These are phyloP conservation scores for Carposina sasakii DNA, from an alignment of 1,140 invertebrate genomes.

Conservation along the genomic window DNA sequence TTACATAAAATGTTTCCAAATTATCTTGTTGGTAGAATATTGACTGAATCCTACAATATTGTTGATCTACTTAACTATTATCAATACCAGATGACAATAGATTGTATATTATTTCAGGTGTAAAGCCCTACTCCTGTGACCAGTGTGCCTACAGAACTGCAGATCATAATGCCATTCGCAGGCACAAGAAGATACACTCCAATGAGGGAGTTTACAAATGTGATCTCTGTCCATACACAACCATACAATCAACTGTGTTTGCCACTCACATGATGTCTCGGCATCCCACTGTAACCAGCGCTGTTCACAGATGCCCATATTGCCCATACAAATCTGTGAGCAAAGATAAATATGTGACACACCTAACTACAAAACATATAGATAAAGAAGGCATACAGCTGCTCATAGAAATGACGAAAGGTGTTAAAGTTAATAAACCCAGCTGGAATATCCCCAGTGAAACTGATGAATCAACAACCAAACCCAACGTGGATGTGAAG, in stretches of 20 bases:
- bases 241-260: conserved; percentile 78
- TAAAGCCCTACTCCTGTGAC: conserved; percentile 87
- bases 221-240: conserved; percentile 79
- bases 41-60: no score
- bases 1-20: no score
- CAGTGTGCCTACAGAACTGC: conserved; percentile 83
- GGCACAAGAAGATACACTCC: conserved; percentile 85
- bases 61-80: no score
- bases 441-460: conserved; percentile 62
- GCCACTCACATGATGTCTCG: conserved; percentile 75
- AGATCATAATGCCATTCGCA: conserved; percentile 87
- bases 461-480: no score
- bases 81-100: neutral
- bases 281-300: conserved; percentile 70
- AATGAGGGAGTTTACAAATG: conserved; percentile 83
- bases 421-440: conserved; percentile 38
- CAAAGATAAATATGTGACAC: conserved; percentile 68
- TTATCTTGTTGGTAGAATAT: no score
- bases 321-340: conserved; percentile 73
- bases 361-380: conserved; percentile 57
- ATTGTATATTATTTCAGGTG: conserved; percentile 68
- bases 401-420: conserved; percentile 48
- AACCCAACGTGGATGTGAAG: conserved; percentile 19
- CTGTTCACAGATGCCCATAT: conserved; percentile 68
- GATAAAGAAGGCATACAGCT: conserved; percentile 56